Base-by-base conservation (phyloP, 2,888 invertebrate genomes). In the Agonum fuliginosum region DNA sequence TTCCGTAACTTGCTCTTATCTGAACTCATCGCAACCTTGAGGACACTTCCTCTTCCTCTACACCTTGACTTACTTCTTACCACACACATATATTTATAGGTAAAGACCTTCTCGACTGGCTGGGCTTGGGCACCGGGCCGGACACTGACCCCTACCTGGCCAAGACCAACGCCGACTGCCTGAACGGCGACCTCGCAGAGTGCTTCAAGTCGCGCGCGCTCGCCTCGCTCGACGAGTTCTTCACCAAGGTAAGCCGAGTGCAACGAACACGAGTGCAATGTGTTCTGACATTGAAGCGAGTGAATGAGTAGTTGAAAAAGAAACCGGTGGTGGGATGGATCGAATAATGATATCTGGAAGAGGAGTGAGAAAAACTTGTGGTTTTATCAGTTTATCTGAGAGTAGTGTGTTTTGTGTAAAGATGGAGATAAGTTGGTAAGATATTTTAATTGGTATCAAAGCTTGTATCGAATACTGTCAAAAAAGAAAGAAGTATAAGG, bases 201-300 rank as follows among this genome's bases (percentile, higher is more conserved):
- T 95, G 95, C 84, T 95, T 95, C 84, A 95, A 95, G 83, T 95
- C 94, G 0, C 92, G 93, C 80, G 95, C 95, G 0, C 85, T 95
- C 67, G 89, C 90, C 74, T 92, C 93, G 0, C 92, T 95, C 77
- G 93, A 94, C 70, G 94, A 94, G 73, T 94, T 95, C 85, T 95
- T 95, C 83, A 90, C 91, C 83, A 91, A 92, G 81, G 91, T 86
- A 80, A 82, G 82, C 14, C 34, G 54, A 24, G 17, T 27, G 10
- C 22, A 22, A n/a, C n/a, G n/a, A n/a, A 17, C 20, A 22, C n/a
- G 20, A 62, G 14, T 30, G 58, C 27, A 27, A n/a, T n/a, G n/a
- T n/a, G n/a, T n/a, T 48, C 48, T 30, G 58, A 62, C 54, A 12
- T 12, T 24, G 24, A 22, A 43, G 20, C 0, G 19, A 48, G 8